Conservation (phyloP, 2,888 invertebrate genomes). For the Gymnocheta viridis region DNA sequence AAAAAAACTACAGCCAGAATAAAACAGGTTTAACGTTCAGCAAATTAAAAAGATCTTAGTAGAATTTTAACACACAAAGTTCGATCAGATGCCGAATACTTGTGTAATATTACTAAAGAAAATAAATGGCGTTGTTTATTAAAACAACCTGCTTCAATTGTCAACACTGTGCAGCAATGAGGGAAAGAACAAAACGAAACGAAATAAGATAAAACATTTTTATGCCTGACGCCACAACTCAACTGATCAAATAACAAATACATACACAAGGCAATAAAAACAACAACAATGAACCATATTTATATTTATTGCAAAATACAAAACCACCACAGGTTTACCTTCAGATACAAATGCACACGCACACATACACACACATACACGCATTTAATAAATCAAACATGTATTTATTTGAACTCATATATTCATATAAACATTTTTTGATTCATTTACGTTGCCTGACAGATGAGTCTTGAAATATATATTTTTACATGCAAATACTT, state of each 20-base stretch:
- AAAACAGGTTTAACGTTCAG: too few species aligned
- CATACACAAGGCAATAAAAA: constrained; percentile 13
- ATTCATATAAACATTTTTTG: constrained; percentile 22
- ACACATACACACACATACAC: not conserved
- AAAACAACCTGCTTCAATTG: too few species aligned
- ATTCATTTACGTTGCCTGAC: constrained; percentile 54
- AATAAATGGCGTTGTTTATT: too few species aligned
- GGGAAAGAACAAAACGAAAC: not conserved
- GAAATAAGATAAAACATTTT: constrained; percentile 46
- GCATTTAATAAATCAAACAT: not conserved
- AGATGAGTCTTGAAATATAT: constrained; percentile 51
- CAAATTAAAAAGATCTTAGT: too few species aligned
- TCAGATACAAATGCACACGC: not conserved
- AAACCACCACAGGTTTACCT: constrained; percentile 23
- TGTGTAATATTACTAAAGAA: too few species aligned
- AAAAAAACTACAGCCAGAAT: too few species aligned
- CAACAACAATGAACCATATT: constrained; percentile 46
- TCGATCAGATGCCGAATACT: too few species aligned
- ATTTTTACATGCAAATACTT: not conserved
- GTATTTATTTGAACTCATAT: not conserved
- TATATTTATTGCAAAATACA: constrained; percentile 57
- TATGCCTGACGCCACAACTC: constrained; percentile 60
- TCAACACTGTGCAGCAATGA: not conserved
- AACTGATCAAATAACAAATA: constrained; percentile 65
- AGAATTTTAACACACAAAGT: too few species aligned